Evolutionary conservation across 2,113 vertebrate genomes (phyloP).

Genomic region (Paramormyrops kingsleyae): DNA sequence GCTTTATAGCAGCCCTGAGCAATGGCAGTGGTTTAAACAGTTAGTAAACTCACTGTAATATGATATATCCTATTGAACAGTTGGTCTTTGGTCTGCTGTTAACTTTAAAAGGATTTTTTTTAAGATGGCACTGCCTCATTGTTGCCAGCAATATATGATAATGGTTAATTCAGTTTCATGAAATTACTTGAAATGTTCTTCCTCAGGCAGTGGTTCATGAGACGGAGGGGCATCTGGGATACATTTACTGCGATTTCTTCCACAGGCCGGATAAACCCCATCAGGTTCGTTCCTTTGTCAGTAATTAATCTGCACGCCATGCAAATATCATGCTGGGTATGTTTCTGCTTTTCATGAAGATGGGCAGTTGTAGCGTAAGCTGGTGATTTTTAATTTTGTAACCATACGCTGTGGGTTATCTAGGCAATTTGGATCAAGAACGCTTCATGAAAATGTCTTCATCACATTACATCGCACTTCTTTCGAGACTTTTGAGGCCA

Average conservation of each 20-base stretch:
- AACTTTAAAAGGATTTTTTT: not conserved
- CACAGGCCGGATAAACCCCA: constrained; percentile 83
- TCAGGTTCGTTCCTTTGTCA: constrained; percentile 65
- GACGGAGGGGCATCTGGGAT: constrained; percentile 83
- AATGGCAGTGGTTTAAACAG: not conserved
- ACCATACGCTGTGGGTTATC: not conserved
- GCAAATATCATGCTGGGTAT: not conserved
- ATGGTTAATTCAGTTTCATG: not conserved
- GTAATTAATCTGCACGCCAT: not conserved
- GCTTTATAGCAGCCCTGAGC: not conserved
- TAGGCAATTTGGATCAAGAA: not conserved
- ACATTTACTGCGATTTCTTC: constrained; percentile 98
- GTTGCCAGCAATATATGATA: not conserved
- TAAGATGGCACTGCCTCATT: not conserved
- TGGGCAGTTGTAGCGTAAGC: not conserved
- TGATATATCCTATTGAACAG: not conserved
- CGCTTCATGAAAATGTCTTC: not conserved
- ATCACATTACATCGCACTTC: not conserved
- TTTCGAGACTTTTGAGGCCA: not conserved
- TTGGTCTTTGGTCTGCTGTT: not conserved
- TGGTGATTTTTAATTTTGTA: not conserved
- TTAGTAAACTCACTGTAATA: not conserved
- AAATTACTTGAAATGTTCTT: not conserved
- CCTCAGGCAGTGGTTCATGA: constrained; percentile 89
- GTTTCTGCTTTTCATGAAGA: not conserved